Percentiles rank a stretch among this genome's conserved stretches.
Conservation (phyloP, 2,113 vertebrate genomes). For the Pica pica region DNA sequence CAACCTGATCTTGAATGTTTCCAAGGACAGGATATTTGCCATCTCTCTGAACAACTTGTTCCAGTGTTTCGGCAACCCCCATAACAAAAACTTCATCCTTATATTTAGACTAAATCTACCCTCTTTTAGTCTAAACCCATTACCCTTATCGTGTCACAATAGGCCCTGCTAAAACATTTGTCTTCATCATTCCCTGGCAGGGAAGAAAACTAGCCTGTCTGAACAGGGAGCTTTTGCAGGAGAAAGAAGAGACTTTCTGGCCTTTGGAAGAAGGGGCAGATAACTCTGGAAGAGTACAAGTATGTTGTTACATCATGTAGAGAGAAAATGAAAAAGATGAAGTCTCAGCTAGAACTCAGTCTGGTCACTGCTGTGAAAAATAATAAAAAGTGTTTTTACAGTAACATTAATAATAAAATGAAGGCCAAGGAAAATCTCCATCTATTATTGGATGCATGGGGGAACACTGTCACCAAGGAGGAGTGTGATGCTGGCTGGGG, state of each 20-base stretch:
- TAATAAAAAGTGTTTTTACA: not conserved
- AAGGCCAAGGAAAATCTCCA: not conserved
- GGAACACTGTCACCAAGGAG: not conserved
- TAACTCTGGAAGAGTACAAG: not conserved
- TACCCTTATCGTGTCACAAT: rapidly evolving
- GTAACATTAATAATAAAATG: not conserved
- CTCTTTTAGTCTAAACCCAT: not conserved
- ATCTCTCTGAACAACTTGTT: not conserved
- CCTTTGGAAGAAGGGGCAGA: not conserved
- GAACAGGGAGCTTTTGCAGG: not conserved
- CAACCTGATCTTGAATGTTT: not conserved
- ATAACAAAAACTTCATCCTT: not conserved
- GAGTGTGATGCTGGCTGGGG: no score
- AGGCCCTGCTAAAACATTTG: not conserved
- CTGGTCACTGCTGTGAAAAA: not conserved
- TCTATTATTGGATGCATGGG: not conserved
- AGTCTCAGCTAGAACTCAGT: not conserved
- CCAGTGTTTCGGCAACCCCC: not conserved
- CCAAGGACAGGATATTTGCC: no score
- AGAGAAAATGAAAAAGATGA: not conserved
- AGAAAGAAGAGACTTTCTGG: not conserved
- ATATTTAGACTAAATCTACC: not conserved
- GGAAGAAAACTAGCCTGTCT: not conserved
- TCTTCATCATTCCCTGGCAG: not conserved
- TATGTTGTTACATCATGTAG: not conserved